These are phyloP conservation scores for Vulpes ferrilata DNA, from an alignment of 2,113 vertebrate species.

Conservation along the genomic window DNA sequence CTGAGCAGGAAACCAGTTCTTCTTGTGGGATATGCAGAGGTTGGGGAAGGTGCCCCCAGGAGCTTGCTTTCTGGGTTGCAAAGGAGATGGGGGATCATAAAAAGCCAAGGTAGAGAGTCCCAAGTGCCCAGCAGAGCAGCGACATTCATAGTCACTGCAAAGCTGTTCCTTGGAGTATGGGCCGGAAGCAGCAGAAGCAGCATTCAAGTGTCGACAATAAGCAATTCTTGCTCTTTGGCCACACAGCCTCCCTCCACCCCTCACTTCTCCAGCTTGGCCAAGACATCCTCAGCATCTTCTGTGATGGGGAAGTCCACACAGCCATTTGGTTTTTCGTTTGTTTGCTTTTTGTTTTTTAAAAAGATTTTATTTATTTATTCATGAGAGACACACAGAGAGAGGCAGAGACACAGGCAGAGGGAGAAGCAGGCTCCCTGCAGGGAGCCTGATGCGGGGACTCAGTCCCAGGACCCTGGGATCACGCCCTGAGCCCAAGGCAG, in stretches of 20 bases:
- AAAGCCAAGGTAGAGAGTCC: background rate
- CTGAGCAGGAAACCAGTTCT: background rate
- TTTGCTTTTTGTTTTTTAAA: too few relatives aligned
- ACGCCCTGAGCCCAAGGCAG: too few relatives aligned
- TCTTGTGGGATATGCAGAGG: background rate
- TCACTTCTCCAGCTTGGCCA: background rate
- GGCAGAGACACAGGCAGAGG: too few relatives aligned
- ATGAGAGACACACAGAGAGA: too few relatives aligned
- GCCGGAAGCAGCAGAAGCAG: background rate
- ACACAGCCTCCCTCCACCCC: fast-evolving
- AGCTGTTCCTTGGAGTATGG: fast-evolving
- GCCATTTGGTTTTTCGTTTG: background rate
- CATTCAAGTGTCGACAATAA: fast-evolving
- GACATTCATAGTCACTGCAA: background rate
- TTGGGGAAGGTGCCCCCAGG: background rate
- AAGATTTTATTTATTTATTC: too few relatives aligned
- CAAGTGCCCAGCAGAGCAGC: background rate
- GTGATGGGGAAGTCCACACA: background rate
- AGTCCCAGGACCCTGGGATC: too few relatives aligned
- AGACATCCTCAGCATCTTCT: background rate
- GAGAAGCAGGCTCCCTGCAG: too few relatives aligned
- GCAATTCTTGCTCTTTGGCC: too few relatives aligned
- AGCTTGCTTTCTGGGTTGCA: background rate
- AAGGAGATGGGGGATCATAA: background rate
- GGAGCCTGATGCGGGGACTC: too few relatives aligned